phyloP scores from a whole-genome alignment of 2,797 vertebrate genomes.

The Halcyon chelicuti region DNA sequence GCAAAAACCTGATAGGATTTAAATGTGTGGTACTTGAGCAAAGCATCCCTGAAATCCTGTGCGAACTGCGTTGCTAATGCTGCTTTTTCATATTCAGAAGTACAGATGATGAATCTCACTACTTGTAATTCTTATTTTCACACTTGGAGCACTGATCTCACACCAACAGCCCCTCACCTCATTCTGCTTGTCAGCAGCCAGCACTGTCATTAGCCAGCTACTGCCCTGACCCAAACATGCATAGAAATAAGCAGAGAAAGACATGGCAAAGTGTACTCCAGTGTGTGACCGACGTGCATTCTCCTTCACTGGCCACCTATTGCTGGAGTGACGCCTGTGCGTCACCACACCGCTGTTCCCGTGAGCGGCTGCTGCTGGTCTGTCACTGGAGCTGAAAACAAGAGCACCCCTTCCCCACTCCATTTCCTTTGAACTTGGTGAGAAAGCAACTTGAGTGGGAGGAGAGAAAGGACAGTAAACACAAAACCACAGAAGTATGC shows the following conservation, averaged over 20 bases:
- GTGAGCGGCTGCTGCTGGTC: not conserved
- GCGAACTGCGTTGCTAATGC: conserved; percentile 26
- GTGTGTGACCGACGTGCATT: not conserved
- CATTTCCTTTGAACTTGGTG: not conserved
- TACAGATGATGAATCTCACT: not conserved
- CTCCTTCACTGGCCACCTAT: not conserved
- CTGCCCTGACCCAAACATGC: not conserved
- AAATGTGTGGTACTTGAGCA: not conserved
- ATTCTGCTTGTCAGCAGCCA: not conserved
- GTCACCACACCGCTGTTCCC: not conserved
- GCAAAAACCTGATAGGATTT: conserved; percentile 11
- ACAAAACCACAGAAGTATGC: not conserved
- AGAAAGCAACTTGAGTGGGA: not conserved
- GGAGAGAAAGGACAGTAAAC: conserved; percentile 6
- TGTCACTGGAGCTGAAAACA: not conserved
- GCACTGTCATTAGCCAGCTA: not conserved
- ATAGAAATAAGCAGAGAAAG: not conserved
- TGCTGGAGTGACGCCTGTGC: not conserved
- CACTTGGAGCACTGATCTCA: not conserved
- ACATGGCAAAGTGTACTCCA: not conserved
- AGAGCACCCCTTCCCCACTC: not conserved
- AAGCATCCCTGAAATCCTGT: conserved; percentile 19
- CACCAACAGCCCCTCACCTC: not conserved
- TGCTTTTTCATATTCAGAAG: conserved; percentile 14
- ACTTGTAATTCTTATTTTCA: not conserved